Base-by-base conservation (phyloP, 1,140 invertebrate genomes). In the Drosophila pectinifera region DNA sequence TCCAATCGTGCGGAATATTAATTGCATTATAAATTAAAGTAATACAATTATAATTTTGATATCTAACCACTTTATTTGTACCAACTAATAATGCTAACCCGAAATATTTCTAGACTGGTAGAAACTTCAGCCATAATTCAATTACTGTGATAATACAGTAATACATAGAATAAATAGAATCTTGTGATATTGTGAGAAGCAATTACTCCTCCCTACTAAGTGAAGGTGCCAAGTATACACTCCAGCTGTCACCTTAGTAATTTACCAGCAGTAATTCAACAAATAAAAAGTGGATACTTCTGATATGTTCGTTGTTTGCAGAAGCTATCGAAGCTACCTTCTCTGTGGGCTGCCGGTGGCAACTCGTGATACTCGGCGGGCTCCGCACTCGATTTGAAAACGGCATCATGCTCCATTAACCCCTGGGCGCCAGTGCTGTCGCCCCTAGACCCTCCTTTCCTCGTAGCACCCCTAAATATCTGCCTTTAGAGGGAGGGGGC, bases 351-450 rank as follows among this genome's bases (percentile, higher is more conserved):
- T 13, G 20, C 16, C 31, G 31, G 4, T 36, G 28, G 57, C 28
- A 43, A 65, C 57, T 45, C 58, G 31, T 63, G 62, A 80, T 80
- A 20, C 48, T 34, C 28, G 49, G 26, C 61, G 62, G 57, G 61
- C 45, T 57, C 22, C 54, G 36, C 43, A 79, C 69, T 81, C 78
- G 68, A 84, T 85, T 85, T 84, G 67, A 73, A 76, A 76, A 65
- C 61, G 68, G 78, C 78, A 81, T 80, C 74, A 73, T 85, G 82
- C 78, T 85, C 78, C 78, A 85, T 81, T 85, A 85, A 85, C 82
- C 82, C 74, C 45, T 49, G 67, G 78, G 58, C 56, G 26, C 48
- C 49, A 36, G 7, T 51, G n/a, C n/a, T 28, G 28, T 2, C 48
- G 26, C 10, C 48, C 38, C 26, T 5, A 11, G 24, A n/a, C 14